phyloP scores from a whole-genome alignment of 2,113 vertebrate genomes.

The Nothocercus nigrocapillus region DNA sequence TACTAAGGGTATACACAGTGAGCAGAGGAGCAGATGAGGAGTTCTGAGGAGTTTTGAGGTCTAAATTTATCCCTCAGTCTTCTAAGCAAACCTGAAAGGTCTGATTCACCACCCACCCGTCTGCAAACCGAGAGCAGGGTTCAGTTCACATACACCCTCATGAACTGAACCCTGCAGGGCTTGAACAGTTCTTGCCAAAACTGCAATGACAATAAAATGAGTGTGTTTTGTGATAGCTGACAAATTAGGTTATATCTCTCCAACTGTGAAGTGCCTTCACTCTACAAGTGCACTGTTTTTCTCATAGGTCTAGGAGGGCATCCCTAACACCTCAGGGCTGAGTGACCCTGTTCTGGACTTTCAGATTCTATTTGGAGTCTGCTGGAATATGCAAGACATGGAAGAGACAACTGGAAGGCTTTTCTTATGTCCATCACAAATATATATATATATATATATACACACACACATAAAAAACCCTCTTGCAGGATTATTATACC shows the following conservation, averaged over 20 bases:
- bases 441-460: no score
- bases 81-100: constrained; percentile 60
- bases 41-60: constrained; percentile 23
- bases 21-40: not conserved
- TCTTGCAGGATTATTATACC: not conserved
- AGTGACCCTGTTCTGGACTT: constrained; percentile 43
- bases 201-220: constrained; percentile 55
- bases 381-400: not conserved
- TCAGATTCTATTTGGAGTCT: constrained; percentile 49
- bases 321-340: not conserved
- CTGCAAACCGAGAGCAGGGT: constrained; percentile 26
- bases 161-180: constrained; percentile 57
- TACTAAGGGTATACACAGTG: not conserved
- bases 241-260: constrained; percentile 55
- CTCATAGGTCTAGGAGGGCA: constrained; percentile 6
- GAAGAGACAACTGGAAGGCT: not conserved
- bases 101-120: constrained; percentile 53
- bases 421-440: constrained; percentile 33
- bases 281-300: not conserved
- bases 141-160: constrained; percentile 38
- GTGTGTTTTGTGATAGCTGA: constrained; percentile 63
- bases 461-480: no score
- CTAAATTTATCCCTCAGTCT: constrained; percentile 55
- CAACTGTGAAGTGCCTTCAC: constrained; percentile 19
- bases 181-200: constrained; percentile 59